Evolutionary conservation across 1,140 invertebrate genomes (phyloP).

Genomic region (Stratiolaelaps scimitus): DNA sequence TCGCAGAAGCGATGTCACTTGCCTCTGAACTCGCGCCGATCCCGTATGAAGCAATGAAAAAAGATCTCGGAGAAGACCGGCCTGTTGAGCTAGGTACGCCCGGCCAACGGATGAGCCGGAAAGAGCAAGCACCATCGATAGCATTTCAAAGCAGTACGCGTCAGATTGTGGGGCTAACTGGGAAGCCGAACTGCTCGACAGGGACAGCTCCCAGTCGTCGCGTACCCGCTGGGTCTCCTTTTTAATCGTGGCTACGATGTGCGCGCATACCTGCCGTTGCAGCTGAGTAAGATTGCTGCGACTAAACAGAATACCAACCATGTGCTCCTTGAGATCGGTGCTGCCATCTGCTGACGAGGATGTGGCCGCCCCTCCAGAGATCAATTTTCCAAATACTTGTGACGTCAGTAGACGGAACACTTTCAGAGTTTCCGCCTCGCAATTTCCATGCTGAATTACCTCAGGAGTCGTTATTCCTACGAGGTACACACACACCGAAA

Average conservation of each 20-base stretch:
- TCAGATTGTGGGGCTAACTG: slow-evolving; percentile 50
- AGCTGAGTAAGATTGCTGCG: slow-evolving; percentile 81
- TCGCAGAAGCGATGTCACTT: slow-evolving; percentile 63
- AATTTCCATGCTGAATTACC: slow-evolving; percentile 62
- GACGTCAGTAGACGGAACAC: slow-evolving; percentile 87
- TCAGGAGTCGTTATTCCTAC: slow-evolving; percentile 9
- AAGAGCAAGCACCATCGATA: slow-evolving; percentile 81
- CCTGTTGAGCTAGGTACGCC: slow-evolving; percentile 74
- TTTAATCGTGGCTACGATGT: slow-evolving; percentile 82
- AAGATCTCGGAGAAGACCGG: slow-evolving; percentile 66
- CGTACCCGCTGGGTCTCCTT: slow-evolving; percentile 67
- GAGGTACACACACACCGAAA: no score
- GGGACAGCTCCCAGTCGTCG: slow-evolving; percentile 68
- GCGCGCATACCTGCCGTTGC: slow-evolving; percentile 84
- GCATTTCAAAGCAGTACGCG: slow-evolving; percentile 93
- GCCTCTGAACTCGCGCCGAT: slow-evolving; percentile 80
- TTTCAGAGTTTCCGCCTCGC: slow-evolving; percentile 77
- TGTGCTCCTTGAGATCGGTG: slow-evolving; percentile 78
- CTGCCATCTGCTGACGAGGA: slow-evolving; percentile 31
- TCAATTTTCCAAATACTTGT: slow-evolving; percentile 81
- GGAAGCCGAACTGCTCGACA: slow-evolving; percentile 38
- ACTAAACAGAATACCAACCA: slow-evolving; percentile 91
- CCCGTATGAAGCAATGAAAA: slow-evolving; percentile 79
- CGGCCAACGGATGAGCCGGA: slow-evolving; percentile 80
- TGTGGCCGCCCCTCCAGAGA: slow-evolving; percentile 47